Conservation (phyloP, 2,888 invertebrate species). For the Watsonalla binaria region DNA sequence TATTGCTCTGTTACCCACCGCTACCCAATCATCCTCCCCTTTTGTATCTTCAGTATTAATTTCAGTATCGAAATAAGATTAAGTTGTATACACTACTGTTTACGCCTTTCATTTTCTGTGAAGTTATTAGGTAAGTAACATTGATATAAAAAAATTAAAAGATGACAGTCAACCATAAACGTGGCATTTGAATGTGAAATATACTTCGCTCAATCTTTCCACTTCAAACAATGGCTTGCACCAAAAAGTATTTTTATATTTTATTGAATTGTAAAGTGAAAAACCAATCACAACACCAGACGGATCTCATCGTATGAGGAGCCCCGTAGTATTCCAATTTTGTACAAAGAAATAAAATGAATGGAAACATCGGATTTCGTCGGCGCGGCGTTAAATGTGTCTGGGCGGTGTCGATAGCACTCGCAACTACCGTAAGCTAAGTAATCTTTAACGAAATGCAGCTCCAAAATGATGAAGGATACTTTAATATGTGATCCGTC, state of each 20-base stretch:
- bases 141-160: too few species aligned
- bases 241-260: neutral
- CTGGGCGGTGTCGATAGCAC: conserved; percentile 22
- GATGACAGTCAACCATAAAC: neutral
- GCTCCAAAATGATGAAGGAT: neutral
- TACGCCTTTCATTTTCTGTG: too few species aligned
- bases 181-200: neutral
- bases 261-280: conserved; percentile 6
- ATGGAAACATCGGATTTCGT: conserved; percentile 27
- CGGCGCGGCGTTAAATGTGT: conserved; percentile 37
- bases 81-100: too few species aligned
- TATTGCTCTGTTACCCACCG: too few species aligned
- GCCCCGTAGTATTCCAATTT: conserved; percentile 49
- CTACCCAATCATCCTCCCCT: too few species aligned
- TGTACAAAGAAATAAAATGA: conserved; percentile 46
- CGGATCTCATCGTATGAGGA: conserved; percentile 13
- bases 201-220: neutral
- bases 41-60: too few species aligned
- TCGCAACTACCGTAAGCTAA: neutral
- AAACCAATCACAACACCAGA: conserved; percentile 19
- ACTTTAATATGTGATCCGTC: neutral
- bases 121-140: too few species aligned
- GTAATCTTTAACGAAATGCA: neutral
- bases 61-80: too few species aligned
- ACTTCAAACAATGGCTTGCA: neutral